phyloP scores from a whole-genome alignment of 2,797 vertebrate species.

The Dermochelys coriacea region DNA sequence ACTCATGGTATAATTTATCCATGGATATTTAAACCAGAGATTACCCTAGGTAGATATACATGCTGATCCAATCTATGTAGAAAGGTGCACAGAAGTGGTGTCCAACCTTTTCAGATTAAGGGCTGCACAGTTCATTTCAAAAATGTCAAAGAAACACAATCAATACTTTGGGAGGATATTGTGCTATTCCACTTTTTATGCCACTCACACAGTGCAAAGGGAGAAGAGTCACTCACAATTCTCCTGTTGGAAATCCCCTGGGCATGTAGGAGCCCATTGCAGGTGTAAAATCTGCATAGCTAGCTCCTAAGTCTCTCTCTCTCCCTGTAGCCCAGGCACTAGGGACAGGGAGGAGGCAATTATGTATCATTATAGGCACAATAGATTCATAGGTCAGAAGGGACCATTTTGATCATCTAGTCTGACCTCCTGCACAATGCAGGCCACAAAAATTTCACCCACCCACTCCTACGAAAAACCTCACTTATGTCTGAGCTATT shows the following conservation, averaged over 20 bases:
- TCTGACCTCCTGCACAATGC: too few relatives aligned
- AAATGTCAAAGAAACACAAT: not conserved
- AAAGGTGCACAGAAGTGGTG: not conserved
- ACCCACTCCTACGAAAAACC: too few relatives aligned
- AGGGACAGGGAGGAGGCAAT: not conserved
- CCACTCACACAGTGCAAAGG: not conserved
- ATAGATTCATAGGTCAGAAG: too few relatives aligned
- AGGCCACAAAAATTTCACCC: too few relatives aligned
- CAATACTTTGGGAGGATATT: not conserved
- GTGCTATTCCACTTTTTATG: not conserved
- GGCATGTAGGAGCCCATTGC: not conserved
- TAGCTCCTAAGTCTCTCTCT: not conserved
- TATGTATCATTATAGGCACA: not conserved
- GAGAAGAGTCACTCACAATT: not conserved
- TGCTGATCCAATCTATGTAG: not conserved
- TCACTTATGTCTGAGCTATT: too few relatives aligned
- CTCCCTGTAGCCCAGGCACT: not conserved
- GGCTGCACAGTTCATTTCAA: not conserved
- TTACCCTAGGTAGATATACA: not conserved
- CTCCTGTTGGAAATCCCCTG: not conserved
- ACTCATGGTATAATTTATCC: too few relatives aligned
- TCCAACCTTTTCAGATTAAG: not conserved
- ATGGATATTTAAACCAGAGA: too few relatives aligned
- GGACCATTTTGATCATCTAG: too few relatives aligned
- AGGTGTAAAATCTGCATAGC: not conserved